Percentiles rank a stretch among this genome's conserved stretches.
Evolutionary conservation across 2,113 vertebrate genomes (phyloP).

Genomic region (Urocynchramus pylzowi): DNA sequence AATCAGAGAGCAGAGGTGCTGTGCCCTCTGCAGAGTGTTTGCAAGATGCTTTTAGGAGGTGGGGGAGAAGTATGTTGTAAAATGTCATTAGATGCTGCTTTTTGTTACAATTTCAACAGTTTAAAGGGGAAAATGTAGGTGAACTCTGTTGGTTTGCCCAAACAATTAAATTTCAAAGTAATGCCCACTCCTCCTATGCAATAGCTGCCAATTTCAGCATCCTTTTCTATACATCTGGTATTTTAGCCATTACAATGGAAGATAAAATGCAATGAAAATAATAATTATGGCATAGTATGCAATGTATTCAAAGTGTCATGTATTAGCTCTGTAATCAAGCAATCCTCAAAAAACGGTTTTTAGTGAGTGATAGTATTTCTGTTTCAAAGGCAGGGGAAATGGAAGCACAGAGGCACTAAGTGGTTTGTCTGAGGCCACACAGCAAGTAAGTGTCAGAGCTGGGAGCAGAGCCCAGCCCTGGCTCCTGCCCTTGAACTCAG

Average conservation of each 20-base stretch:
- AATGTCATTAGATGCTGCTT: neutral
- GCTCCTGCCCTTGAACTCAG: conserved; percentile 13
- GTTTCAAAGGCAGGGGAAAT: conserved; percentile 42
- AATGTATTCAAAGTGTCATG: neutral
- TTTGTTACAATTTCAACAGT: neutral
- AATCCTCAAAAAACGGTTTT: neutral
- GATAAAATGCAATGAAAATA: neutral
- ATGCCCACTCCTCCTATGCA: neutral
- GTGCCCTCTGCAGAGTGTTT: neutral
- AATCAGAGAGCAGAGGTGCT: neutral
- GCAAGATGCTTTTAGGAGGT: neutral
- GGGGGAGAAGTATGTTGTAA: neutral
- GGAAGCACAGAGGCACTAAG: conserved; percentile 36
- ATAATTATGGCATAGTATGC: neutral
- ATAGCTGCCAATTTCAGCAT: neutral
- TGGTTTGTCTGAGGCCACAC: conserved; percentile 64
- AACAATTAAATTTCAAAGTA: neutral
- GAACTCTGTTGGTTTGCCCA: neutral
- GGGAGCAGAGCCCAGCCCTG: conserved; percentile 59
- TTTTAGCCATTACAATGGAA: neutral
- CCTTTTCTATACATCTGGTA: neutral
- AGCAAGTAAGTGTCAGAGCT: conserved; percentile 55
- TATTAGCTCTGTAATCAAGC: conserved; percentile 48
- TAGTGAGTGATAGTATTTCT: conserved; percentile 6
- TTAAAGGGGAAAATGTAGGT: neutral